phyloP scores from a whole-genome alignment of 2,113 vertebrate genomes.

The Condylura cristata region DNA sequence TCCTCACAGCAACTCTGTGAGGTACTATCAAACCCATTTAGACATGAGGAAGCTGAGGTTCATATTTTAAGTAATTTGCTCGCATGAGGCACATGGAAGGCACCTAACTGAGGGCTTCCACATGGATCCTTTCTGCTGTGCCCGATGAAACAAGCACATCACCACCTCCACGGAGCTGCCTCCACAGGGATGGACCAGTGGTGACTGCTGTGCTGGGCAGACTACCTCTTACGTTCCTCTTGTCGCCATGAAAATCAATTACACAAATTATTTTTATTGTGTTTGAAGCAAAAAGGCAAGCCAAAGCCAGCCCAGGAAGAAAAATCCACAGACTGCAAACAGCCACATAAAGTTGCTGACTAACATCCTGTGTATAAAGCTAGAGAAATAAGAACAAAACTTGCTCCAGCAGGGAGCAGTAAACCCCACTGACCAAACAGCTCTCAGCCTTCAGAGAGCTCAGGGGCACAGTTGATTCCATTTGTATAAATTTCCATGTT shows the following conservation, averaged over 20 bases:
- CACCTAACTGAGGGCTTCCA: background rate
- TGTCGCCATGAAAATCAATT: background rate
- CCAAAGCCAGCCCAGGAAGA: background rate
- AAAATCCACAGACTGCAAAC: conserved; percentile 31
- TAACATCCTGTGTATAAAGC: conserved; percentile 20
- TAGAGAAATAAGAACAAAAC: conserved; percentile 35
- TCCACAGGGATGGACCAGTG: background rate
- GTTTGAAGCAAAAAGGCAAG: conserved; percentile 3
- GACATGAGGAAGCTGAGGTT: background rate
- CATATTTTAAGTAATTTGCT: conserved; percentile 29
- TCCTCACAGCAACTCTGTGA: background rate
- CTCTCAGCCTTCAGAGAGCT: background rate
- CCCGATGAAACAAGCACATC: background rate
- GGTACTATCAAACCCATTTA: conserved; percentile 14
- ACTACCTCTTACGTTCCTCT: background rate
- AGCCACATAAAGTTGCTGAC: conserved; percentile 8
- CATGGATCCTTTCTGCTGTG: background rate
- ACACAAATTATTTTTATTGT: background rate
- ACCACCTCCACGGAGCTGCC: background rate
- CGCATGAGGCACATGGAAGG: background rate
- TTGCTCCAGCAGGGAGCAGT: background rate
- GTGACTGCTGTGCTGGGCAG: background rate
- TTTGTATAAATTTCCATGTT: background rate
- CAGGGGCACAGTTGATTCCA: background rate
- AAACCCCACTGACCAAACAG: background rate